Evolutionary conservation across 1,140 invertebrate species (phyloP), one percentile per base, ranked within the genome.

Genomic region (Aphidius ervi): DNA sequence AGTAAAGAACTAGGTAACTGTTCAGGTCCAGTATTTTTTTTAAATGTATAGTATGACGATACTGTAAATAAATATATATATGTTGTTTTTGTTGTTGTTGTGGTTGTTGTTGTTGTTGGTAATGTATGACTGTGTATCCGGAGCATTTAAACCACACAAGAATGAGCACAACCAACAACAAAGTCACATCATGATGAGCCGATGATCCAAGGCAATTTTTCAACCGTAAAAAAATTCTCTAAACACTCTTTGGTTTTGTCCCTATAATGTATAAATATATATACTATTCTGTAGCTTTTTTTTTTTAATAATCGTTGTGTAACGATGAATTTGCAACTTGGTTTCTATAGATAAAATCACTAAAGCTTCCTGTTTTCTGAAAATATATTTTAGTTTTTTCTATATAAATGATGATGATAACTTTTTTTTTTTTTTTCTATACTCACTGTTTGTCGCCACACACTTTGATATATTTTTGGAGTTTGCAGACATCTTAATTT

Each of bases 271-370:
- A 31, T 31, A 31, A 31, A 31, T 31, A 31, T 31, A 31, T 31
- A 31, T 31, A 31, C 1, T 31, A 31, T 3, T 31, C 2, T 56
- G 20, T 43, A 42, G 47, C n/a, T 42, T 50, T 8, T 42, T 45
- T 48, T 37, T 37, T 56, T 69, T 65, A 67, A 70, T 70, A 68
- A 71, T 72, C 68, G 69, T 53, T 66, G 62, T 52, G 23, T 31
- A 31, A 31, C 64, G 70, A 72, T 74, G 74, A 75, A 76, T 71
- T 78, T 75, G 73, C 70, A 74, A 78, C 73, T 74, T 64, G 73
- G 66, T 72, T 31, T 6, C n/a, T 55, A n/a, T 20, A 43, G 52
- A 46, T 61, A 56, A 41, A 42, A 54, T 54, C 42, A 54, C 9
- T 23, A 50, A 23, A 58, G 43, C 61, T 65, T 61, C 53, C 64